Evolutionary conservation across 2,888 invertebrate species (phyloP).

Genomic region (Epistrophella euchroma): DNA sequence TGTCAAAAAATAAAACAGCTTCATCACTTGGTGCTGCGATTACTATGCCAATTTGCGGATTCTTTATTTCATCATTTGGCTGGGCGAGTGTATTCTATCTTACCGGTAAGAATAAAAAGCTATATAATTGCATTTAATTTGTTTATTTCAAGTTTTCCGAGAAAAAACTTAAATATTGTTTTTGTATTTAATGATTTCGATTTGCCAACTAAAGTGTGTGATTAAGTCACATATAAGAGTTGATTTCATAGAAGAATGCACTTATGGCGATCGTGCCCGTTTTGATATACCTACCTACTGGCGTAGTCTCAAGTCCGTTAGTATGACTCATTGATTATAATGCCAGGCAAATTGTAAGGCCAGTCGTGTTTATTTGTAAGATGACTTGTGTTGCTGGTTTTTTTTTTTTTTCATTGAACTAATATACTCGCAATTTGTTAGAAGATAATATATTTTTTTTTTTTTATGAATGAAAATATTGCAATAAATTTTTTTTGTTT

Average conservation of each 20-base stretch:
- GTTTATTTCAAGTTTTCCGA: conserved; percentile 10
- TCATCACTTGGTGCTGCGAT: conserved; percentile 96
- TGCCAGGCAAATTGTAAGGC: conserved; percentile 17
- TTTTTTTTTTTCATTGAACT: background rate
- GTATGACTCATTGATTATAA: conserved; percentile 24
- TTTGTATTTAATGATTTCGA: background rate
- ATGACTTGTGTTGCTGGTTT: background rate
- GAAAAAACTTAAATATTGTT: background rate
- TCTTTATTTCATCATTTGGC: conserved; percentile 90
- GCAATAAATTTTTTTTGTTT: conserved; percentile 4
- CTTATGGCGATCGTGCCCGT: conserved; percentile 12
- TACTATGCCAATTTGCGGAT: conserved; percentile 94
- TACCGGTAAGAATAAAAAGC: conserved; percentile 85
- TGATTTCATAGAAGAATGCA: conserved; percentile 29
- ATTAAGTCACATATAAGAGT: background rate
- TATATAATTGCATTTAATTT: conserved; percentile 12
- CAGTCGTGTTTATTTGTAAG: background rate
- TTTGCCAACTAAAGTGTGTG: conserved; percentile 16
- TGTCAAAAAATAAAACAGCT: conserved; percentile 85
- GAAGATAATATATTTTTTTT: background rate
- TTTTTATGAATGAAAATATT: conserved; percentile 37
- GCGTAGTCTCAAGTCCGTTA: conserved; percentile 7
- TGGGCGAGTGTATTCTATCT: conserved; percentile 97
- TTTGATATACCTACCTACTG: background rate
- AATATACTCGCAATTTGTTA: background rate